Evolutionary conservation across 2,113 vertebrate genomes (phyloP), one percentile per base, ranked within the genome.

Genomic region (Mesitornis unicolor): DNA sequence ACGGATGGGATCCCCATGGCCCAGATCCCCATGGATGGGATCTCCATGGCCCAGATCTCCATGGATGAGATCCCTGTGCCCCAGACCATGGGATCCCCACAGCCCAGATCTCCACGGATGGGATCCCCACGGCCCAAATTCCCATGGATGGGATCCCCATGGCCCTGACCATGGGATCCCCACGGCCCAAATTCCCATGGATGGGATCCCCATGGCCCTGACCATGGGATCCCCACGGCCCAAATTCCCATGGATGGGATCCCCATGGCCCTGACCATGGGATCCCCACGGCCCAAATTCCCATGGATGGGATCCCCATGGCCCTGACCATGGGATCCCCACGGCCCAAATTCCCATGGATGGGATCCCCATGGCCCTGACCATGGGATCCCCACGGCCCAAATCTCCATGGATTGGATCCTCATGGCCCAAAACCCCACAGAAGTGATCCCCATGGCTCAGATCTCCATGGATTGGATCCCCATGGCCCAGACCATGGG

Each of bases 261-360:
- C 22, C 48, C 28, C 35, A 7, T 1, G 33, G 12, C 19, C 45
- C 20, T 21, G 21, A 21, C 20, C 47, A 2, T 28, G 15, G 28
- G n/a, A 14, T 33, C 24, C 45, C 28, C 16, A 7, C 1, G 4
- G 60, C 18, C 20, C 28, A 19, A 35, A 40, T 10, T 61, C 20
- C 13, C 45, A 12, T 1, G 22, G 45, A 16, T 26, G 18, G 16
- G 24, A 33, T 6, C 5, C 13, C 53, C 40, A 3, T 10, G 48
- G 20, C 12, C 12, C 16, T 7, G 43, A 17, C 42, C 42, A 43
- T 43, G 42, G 42, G 13, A 26, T 53, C 33, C 36, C 26, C 48
- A 6, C 1, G 5, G 50, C n/a, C n/a, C n/a, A n/a, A n/a, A n/a
- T n/a, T 13, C 4, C 69, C n/a, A 20, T 4, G 26, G n/a, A 50